Conservation (phyloP, 2,113 vertebrate species). For the Heteronetta atricapilla region DNA sequence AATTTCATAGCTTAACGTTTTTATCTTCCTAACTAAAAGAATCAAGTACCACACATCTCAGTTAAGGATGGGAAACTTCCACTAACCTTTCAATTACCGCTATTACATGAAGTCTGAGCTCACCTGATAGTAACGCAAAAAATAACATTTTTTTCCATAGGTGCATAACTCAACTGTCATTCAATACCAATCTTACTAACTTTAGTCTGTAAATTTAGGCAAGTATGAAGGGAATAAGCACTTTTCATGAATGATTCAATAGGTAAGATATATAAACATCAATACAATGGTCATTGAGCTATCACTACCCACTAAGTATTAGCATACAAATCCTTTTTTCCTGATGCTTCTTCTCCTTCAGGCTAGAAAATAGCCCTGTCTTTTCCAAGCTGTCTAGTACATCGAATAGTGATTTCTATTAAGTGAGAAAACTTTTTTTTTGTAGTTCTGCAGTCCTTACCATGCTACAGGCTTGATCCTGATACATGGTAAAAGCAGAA, state of each 20-base stretch:
- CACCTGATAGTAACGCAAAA: background rate
- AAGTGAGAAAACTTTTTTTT: background rate
- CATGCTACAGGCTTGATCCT: background rate
- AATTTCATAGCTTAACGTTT: background rate
- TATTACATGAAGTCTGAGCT: background rate
- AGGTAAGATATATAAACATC: background rate
- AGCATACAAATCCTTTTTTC: background rate
- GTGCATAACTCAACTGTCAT: background rate
- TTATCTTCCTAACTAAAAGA: background rate
- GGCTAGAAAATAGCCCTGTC: background rate
- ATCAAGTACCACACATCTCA: background rate
- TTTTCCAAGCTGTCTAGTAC: background rate
- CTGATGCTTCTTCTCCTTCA: background rate
- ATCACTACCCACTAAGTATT: background rate
- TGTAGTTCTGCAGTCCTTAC: background rate
- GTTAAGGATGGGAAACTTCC: background rate
- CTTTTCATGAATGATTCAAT: background rate
- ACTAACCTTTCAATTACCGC: background rate
- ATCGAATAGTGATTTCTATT: background rate
- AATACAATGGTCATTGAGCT: background rate
- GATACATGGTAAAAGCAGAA: background rate
- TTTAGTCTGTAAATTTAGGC: background rate
- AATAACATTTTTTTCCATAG: fast-evolving
- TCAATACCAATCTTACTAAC: background rate
- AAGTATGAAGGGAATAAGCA: fast-evolving